Evolutionary conservation across 2,888 invertebrate species (phyloP).

Genomic region (Tetranychus truncatus): DNA sequence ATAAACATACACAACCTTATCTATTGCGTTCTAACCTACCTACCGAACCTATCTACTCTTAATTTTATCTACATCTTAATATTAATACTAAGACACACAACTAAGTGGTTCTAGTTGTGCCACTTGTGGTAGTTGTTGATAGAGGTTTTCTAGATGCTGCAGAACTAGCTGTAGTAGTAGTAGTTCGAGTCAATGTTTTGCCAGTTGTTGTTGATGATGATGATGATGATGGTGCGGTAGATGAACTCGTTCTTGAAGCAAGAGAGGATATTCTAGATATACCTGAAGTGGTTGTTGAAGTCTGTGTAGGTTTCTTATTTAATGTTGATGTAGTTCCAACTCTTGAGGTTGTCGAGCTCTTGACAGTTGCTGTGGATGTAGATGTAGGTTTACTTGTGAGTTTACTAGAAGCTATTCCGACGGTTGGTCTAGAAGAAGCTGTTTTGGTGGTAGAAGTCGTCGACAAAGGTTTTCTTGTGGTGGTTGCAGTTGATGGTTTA

Average conservation of each 20-base stretch:
- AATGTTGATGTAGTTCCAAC: background rate
- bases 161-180: background rate
- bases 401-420: background rate
- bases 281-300: background rate
- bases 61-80: too few species aligned
- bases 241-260: background rate
- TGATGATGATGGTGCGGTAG: background rate
- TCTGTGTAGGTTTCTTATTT: background rate
- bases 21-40: too few species aligned
- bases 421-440: background rate
- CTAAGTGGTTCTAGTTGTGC: background rate
- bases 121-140: background rate
- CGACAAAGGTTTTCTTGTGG: background rate
- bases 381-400: background rate
- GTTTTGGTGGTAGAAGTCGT: background rate
- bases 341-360: background rate
- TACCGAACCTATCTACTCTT: too few species aligned
- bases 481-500: background rate
- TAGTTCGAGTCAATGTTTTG: constrained; percentile 1
- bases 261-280: background rate
- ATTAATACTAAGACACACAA: too few species aligned
- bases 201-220: constrained; percentile 2
- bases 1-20: too few species aligned
- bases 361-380: background rate
- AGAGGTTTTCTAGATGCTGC: background rate